Evolutionary conservation across 1,140 invertebrate species (phyloP).

Genomic region (Sycobia sp.): DNA sequence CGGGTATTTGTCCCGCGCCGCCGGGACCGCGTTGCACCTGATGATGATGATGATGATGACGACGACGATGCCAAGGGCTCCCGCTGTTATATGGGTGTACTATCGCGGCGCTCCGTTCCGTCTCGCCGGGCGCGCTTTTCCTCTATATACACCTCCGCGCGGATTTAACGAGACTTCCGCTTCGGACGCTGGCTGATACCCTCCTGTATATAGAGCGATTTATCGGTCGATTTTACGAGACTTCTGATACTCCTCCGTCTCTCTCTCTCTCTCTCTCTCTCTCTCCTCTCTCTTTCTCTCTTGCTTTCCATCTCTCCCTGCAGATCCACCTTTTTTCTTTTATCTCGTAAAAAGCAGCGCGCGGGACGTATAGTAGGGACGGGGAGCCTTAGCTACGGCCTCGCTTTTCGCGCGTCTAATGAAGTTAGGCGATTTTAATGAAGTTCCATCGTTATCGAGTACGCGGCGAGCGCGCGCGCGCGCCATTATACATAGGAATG

Average conservation of each 20-base stretch:
- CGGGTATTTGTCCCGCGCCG: too few species aligned
- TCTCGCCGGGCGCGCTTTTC: not conserved
- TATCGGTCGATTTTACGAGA: conserved; percentile 15
- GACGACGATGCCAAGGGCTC: not conserved
- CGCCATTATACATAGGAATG: too few species aligned
- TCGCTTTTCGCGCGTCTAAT: conserved; percentile 13
- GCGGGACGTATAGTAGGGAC: too few species aligned
- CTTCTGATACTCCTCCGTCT: not conserved
- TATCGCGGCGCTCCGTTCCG: not conserved
- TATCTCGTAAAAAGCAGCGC: too few species aligned
- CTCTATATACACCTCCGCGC: not conserved
- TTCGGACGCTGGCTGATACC: conserved; percentile 1
- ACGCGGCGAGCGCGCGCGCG: too few species aligned
- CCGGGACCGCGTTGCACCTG: too few species aligned
- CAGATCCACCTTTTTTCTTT: too few species aligned
- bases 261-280: not conserved
- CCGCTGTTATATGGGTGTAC: not conserved
- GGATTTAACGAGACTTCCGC: conserved; percentile 27
- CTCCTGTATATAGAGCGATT: conserved; percentile 12
- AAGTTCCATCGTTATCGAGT: not conserved
- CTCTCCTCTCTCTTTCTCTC: too few species aligned
- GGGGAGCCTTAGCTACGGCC: too few species aligned
- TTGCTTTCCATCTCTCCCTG: too few species aligned
- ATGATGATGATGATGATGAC: too few species aligned
- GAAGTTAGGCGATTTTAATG: conserved; percentile 16